Conservation (phyloP, 2,888 invertebrate species). For the Pachycephus smyrnensis region DNA sequence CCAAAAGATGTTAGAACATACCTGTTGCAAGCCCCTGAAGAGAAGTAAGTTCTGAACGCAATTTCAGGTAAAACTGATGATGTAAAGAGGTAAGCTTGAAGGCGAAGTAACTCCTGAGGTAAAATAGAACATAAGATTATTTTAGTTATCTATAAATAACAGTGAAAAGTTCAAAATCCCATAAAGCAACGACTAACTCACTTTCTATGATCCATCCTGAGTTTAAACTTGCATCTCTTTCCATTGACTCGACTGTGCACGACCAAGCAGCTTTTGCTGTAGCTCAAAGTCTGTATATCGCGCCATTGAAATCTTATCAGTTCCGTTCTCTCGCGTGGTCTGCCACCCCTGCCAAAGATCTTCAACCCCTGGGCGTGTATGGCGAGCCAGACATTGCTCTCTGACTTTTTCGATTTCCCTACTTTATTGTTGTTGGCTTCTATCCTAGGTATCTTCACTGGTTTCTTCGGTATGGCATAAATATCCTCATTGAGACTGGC, state of each 20-base stretch:
- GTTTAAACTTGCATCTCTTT: conserved; percentile 77
- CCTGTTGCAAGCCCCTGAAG: conserved; percentile 63
- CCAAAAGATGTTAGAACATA: conserved; percentile 27
- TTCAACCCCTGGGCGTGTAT: conserved; percentile 65
- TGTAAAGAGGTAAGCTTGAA: conserved; percentile 84
- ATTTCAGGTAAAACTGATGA: conserved; percentile 80
- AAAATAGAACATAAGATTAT: conserved; percentile 18
- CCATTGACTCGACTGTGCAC: conserved; percentile 70
- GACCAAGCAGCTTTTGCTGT: conserved; percentile 79
- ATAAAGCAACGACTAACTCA: conserved; percentile 57
- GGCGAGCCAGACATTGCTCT: conserved; percentile 66
- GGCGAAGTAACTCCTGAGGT: conserved; percentile 77
- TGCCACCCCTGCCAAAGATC: conserved; percentile 62
- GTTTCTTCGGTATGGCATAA: conserved; percentile 35
- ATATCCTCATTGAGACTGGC: conserved; percentile 36
- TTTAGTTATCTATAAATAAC: neutral
- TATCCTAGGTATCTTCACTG: conserved; percentile 19
- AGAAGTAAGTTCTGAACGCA: conserved; percentile 79
- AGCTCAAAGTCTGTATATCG: conserved; percentile 81
- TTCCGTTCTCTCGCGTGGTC: conserved; percentile 55
- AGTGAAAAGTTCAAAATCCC: neutral
- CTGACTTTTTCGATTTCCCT: conserved; percentile 52
- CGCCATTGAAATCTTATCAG: conserved; percentile 74
- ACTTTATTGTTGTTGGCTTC: conserved; percentile 33
- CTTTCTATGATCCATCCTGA: conserved; percentile 81